A percentile compares a stretch with the other conserved stretches of the same genome.
Conservation (phyloP, 1,140 invertebrate genomes). For the Drosophila sucinea region DNA sequence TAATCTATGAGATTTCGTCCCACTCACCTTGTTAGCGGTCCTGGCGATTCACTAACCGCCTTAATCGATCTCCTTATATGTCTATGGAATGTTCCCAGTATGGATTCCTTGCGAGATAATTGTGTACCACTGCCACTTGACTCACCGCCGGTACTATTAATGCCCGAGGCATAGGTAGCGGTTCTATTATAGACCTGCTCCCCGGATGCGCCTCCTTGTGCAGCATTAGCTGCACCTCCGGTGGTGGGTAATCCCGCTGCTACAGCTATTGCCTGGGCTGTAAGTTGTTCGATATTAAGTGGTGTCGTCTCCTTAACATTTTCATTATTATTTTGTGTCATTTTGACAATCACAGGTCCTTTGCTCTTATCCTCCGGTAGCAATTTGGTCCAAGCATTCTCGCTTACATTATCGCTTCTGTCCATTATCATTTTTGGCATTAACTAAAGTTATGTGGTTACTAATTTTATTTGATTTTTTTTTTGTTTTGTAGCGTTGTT, state of each 20-base stretch:
- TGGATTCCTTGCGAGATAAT: slow-evolving; percentile 76
- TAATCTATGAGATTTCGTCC: no score
- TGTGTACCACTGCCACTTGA: slow-evolving; percentile 66
- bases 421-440: slow-evolving; percentile 82
- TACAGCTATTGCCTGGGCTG: slow-evolving; percentile 12
- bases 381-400: slow-evolving; percentile 77
- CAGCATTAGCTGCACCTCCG: not conserved
- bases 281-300: slow-evolving; percentile 53
- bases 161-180: slow-evolving; percentile 64
- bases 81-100: slow-evolving; percentile 84
- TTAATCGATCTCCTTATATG: slow-evolving; percentile 85
- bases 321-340: slow-evolving; percentile 41
- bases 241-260: slow-evolving; percentile 14
- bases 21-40: slow-evolving; percentile 79
- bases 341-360: slow-evolving; percentile 61
- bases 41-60: slow-evolving; percentile 81
- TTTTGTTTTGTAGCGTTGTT: slow-evolving; percentile 13
- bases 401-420: slow-evolving; percentile 64
- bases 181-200: slow-evolving; percentile 62
- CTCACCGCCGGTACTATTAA: slow-evolving; percentile 68
- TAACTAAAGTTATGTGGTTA: slow-evolving; percentile 47
- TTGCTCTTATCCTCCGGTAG: slow-evolving; percentile 67
- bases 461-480: slow-evolving; percentile 3
- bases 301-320: slow-evolving; percentile 45
- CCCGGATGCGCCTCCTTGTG: not conserved